Percentiles rank a stretch among this genome's conserved stretches.
These are phyloP conservation scores for Conomelus anceps DNA, from an alignment of 2,888 invertebrate genomes.

Conservation along the genomic window DNA sequence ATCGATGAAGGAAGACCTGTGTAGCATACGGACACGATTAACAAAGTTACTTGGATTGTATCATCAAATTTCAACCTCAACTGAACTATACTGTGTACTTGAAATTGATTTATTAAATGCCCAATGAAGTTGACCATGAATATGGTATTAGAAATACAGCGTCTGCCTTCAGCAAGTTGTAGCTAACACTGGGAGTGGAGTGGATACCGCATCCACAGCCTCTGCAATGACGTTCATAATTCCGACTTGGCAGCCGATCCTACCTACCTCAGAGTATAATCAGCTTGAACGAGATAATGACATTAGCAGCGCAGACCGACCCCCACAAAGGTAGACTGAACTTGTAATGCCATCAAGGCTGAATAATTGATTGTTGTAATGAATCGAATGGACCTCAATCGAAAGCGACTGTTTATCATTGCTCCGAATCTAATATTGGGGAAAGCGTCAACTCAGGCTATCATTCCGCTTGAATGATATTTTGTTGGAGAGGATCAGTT, in stretches of 20 bases:
- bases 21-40: not conserved
- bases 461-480: not conserved
- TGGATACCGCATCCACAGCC: too few species aligned
- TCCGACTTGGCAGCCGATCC: not conserved
- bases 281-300: not conserved
- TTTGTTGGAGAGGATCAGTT: not conserved
- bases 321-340: not conserved
- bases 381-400: not conserved
- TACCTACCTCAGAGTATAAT: not conserved
- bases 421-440: not conserved
- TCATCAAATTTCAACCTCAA: too few species aligned
- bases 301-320: not conserved
- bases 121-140: not conserved
- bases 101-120: not conserved
- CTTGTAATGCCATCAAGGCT: not conserved
- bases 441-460: not conserved
- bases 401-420: not conserved
- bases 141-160: not conserved
- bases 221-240: not conserved
- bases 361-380: not conserved
- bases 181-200: too few species aligned
- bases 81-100: not conserved
- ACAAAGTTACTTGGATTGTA: not conserved
- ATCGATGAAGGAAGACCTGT: not conserved
- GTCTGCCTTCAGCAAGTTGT: not conserved